A percentile compares a stretch with the other conserved stretches of the same genome.
These are phyloP conservation scores for Enteromius treurensis DNA, from an alignment of 2,797 vertebrate species.

Conservation along the genomic window DNA sequence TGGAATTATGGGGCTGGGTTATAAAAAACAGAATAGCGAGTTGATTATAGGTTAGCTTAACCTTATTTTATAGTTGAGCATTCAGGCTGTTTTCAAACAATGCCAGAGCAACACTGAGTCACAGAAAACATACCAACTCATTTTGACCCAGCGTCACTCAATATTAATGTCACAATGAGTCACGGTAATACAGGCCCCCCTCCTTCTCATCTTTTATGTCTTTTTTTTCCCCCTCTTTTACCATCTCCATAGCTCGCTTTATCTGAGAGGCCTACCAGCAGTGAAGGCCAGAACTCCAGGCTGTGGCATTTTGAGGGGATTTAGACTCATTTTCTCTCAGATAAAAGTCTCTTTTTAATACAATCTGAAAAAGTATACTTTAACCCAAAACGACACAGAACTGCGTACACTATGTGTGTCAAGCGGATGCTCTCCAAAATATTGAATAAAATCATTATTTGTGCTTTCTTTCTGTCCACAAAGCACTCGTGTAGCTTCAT, in stretches of 20 bases:
- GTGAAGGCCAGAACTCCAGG: not conserved
- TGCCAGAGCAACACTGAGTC: conserved; percentile 19
- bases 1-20: conserved; percentile 3
- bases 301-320: conserved; percentile 28
- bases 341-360: not conserved
- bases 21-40: conserved; percentile 24
- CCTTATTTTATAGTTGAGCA: conserved; percentile 30
- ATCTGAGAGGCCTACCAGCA: not conserved
- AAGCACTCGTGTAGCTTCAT: no score
- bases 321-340: conserved; percentile 7
- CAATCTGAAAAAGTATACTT: not conserved
- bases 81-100: conserved; percentile 47
- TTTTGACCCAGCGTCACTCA: conserved; percentile 33
- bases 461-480: no score
- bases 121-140: conserved; percentile 25
- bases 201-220: not conserved
- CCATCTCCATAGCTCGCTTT: not conserved
- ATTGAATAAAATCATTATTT: no score
- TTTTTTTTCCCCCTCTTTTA: not conserved
- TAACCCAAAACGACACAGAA: no score
- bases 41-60: conserved; percentile 44
- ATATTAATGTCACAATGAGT: conserved; percentile 41
- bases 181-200: not conserved
- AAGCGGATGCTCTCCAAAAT: no score
- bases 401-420: no score